These are phyloP conservation scores for Eupithecia centaureata DNA, from an alignment of 2,888 invertebrate species.

Conservation along the genomic window DNA sequence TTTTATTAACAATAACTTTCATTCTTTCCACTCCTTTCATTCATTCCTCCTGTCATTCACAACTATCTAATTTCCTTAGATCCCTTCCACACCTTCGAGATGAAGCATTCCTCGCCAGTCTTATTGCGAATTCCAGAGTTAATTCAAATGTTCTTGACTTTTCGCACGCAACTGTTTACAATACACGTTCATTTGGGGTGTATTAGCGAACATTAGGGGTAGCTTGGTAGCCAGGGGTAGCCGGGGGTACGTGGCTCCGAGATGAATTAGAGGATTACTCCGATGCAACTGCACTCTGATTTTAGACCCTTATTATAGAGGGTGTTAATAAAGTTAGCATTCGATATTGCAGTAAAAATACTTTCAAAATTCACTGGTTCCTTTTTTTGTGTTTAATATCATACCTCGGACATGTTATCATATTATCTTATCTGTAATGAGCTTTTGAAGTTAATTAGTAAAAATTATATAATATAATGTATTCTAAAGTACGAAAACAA, in stretches of 20 bases:
- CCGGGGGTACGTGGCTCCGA: constrained; percentile 55
- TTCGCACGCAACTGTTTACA: constrained; percentile 79
- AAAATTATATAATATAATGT: background rate
- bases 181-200: constrained; percentile 70
- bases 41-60: background rate
- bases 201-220: constrained; percentile 68
- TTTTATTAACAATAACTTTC: background rate
- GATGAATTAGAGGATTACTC: constrained; percentile 83
- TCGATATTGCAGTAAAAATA: background rate
- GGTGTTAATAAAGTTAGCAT: constrained; percentile 45
- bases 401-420: background rate
- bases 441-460: background rate
- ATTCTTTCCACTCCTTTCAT: background rate
- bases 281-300: constrained; percentile 83
- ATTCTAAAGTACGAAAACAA: background rate
- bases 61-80: constrained; percentile 2
- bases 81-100: constrained; percentile 12
- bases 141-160: constrained; percentile 69
- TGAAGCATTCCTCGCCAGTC: constrained; percentile 25
- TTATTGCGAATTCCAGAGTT: constrained; percentile 34
- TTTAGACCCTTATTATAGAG: constrained; percentile 74
- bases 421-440: too few relatives aligned
- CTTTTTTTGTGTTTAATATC: background rate
- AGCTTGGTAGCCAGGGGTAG: constrained; percentile 11
- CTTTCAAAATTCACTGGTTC: background rate